Conservation (phyloP, 1,140 invertebrate species). For the Drosophila parvula region DNA sequence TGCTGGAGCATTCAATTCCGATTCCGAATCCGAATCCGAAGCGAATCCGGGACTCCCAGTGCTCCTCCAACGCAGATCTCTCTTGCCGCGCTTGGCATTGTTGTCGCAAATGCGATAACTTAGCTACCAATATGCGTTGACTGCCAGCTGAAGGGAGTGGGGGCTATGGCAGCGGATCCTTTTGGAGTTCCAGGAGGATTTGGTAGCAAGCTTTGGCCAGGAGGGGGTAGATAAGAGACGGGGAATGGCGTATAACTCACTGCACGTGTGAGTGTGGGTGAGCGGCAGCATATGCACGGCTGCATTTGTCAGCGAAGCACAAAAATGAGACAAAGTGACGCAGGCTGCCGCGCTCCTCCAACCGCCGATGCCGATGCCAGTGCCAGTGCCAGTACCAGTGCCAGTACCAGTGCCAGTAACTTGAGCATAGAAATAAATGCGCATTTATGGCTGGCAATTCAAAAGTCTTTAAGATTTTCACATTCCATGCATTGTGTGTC, state of each 20-base stretch:
- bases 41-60: conserved; percentile 30
- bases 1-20: conserved; percentile 48
- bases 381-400: conserved; percentile 31
- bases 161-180: neutral
- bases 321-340: conserved; percentile 83
- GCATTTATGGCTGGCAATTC: conserved; percentile 81
- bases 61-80: conserved; percentile 43
- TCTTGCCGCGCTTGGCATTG: conserved; percentile 62
- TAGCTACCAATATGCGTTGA: conserved; percentile 82
- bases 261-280: conserved; percentile 50
- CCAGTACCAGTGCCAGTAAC: conserved; percentile 51
- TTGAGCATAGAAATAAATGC: conserved; percentile 82
- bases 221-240: neutral
- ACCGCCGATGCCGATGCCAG: conserved; percentile 15
- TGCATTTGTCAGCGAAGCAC: conserved; percentile 82
- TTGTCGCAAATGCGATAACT: conserved; percentile 83
- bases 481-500: conserved; percentile 80
- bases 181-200: conserved; percentile 11
- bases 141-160: conserved; percentile 47
- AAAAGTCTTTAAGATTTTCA: conserved; percentile 83
- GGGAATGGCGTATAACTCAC: conserved; percentile 24
- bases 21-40: conserved; percentile 45
- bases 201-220: neutral
- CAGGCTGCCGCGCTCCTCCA: conserved; percentile 46
- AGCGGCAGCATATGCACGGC: conserved; percentile 72